phyloP scores from a whole-genome alignment of 2,888 invertebrate genomes.

The Thumatha senex region DNA sequence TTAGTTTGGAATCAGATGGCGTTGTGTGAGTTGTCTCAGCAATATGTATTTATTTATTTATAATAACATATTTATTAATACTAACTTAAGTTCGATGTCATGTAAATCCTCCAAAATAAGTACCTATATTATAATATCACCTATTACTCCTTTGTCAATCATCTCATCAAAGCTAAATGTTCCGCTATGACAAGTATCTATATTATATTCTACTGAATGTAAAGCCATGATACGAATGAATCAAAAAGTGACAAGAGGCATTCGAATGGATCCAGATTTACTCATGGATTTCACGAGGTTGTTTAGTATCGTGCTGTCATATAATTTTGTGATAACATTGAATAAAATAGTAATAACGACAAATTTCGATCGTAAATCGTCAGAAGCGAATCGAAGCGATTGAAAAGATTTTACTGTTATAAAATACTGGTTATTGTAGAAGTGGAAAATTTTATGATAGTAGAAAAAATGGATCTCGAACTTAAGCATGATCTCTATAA shows the following conservation, averaged over 20 bases:
- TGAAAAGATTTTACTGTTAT: neutral
- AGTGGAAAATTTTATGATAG: no score
- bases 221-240: constrained; percentile 23
- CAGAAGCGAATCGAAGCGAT: constrained; percentile 17
- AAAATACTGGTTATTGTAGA: no score
- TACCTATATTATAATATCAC: neutral
- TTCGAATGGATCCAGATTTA: constrained; percentile 44
- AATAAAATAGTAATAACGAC: constrained; percentile 25
- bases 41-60: no score
- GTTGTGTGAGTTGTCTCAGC: no score
- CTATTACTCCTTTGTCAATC: constrained; percentile 3
- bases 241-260: constrained; percentile 37
- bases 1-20: no score
- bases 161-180: constrained; percentile 15
- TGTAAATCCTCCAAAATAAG: no score
- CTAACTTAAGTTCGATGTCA: no score
- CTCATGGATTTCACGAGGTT: constrained; percentile 58
- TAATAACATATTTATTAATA: no score
- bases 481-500: no score
- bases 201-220: constrained; percentile 21
- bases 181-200: constrained; percentile 11
- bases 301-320: constrained; percentile 37
- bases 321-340: constrained; percentile 38
- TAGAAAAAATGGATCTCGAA: no score
- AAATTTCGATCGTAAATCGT: constrained; percentile 19